Conservation (phyloP, 2,888 invertebrate species). For the Hypena proboscidalis region DNA sequence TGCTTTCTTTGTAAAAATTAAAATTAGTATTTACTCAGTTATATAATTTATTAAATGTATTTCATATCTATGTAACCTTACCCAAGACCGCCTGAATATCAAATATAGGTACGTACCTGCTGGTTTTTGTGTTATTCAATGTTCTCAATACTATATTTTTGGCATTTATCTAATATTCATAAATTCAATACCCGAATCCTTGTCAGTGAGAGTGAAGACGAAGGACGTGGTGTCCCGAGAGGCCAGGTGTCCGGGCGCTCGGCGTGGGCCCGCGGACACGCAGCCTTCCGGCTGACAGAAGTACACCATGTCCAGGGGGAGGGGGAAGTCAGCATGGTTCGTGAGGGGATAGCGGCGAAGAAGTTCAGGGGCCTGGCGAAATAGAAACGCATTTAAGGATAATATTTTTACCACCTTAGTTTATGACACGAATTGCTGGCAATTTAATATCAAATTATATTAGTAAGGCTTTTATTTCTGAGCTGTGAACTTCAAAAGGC, state of each 20-base stretch:
- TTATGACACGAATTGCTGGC: background rate
- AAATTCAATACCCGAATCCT: constrained; percentile 99
- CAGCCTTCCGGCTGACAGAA: constrained; percentile 99
- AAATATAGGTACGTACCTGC: too few relatives aligned
- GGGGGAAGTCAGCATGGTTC: constrained; percentile 98
- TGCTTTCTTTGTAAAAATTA: too few relatives aligned
- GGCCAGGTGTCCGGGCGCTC: constrained; percentile 76
- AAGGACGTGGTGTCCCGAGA: constrained; percentile 97
- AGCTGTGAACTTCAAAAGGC: too few relatives aligned
- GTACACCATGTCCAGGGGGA: constrained; percentile 99
- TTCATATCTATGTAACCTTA: too few relatives aligned
- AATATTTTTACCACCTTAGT: too few relatives aligned
- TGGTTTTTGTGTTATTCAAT: too few relatives aligned
- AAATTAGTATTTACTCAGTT: too few relatives aligned
- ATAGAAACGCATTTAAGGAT: background rate
- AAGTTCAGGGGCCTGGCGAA: constrained; percentile 96
- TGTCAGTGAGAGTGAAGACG: constrained; percentile 99
- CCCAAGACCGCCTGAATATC: too few relatives aligned
- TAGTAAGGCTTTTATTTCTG: too few relatives aligned
- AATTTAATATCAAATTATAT: background rate
- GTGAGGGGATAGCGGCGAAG: constrained; percentile 97
- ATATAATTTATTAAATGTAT: too few relatives aligned
- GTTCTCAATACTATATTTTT: too few relatives aligned
- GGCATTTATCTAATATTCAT: too few relatives aligned
- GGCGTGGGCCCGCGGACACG: constrained; percentile 94